Conservation (phyloP, 2,888 invertebrate species). For the Torymus tubicola region DNA sequence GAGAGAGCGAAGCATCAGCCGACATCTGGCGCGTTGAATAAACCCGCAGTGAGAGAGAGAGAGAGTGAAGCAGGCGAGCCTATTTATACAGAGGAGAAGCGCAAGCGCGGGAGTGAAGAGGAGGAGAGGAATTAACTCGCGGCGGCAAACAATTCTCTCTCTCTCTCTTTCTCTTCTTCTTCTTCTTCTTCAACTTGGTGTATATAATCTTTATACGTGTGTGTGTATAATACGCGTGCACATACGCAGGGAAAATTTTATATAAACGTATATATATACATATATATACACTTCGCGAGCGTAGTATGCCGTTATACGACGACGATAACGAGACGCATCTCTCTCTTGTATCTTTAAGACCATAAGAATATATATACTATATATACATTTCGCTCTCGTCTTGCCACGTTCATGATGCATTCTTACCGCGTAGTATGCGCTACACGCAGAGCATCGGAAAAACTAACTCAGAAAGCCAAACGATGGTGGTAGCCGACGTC, state of each 20-base stretch:
- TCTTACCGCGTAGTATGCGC: too few relatives aligned
- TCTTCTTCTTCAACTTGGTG: neutral
- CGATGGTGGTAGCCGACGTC: too few relatives aligned
- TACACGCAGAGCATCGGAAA: too few relatives aligned
- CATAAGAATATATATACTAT: too few relatives aligned
- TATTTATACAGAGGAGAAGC: neutral
- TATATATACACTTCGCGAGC: too few relatives aligned
- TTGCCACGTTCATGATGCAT: too few relatives aligned
- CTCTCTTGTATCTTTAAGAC: too few relatives aligned
- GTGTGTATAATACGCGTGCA: neutral
- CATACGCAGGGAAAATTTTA: neutral
- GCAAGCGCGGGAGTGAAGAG: neutral
- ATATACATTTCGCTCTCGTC: too few relatives aligned
- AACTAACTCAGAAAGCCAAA: too few relatives aligned
- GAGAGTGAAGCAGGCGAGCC: neutral
- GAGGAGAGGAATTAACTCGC: conserved; percentile 12
- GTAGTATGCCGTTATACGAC: too few relatives aligned
- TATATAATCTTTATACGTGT: neutral
- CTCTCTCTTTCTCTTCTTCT: neutral
- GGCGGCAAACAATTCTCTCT: conserved; percentile 34
- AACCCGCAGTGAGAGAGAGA: neutral
- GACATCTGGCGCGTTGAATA: conserved; percentile 34
- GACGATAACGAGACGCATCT: too few relatives aligned
- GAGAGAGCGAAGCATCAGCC: neutral
- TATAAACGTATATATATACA: neutral